Evolutionary conservation across 2,113 vertebrate genomes (phyloP).

Genomic region (Poeciliopsis prolifica): DNA sequence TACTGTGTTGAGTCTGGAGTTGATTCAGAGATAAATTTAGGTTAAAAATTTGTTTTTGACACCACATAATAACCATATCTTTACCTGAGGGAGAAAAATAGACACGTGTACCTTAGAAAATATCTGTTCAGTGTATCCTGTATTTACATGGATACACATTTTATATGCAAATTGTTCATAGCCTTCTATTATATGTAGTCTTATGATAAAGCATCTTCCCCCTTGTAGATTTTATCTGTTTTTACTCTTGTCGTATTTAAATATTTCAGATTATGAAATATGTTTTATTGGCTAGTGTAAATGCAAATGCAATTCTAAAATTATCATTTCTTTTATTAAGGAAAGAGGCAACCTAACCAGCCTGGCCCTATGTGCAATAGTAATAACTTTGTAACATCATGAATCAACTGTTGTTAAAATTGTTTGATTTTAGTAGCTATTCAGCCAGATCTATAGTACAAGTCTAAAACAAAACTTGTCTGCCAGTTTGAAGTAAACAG

Average conservation of each 20-base stretch:
- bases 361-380: too few species aligned
- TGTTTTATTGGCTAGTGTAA: neutral
- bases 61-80: neutral
- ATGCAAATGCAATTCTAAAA: neutral
- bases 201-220: neutral
- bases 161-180: neutral
- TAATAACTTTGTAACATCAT: too few species aligned
- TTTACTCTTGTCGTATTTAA: neutral
- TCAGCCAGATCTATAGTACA: too few species aligned
- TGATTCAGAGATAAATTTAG: conserved; percentile 5
- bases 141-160: neutral
- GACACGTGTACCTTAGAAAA: too few species aligned
- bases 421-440: too few species aligned
- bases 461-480: too few species aligned
- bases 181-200: neutral
- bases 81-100: neutral
- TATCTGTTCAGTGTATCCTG: neutral
- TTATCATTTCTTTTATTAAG: too few species aligned
- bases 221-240: neutral
- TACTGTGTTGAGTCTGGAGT: neutral
- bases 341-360: too few species aligned
- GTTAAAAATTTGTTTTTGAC: neutral
- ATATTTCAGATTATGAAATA: neutral
- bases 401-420: too few species aligned
- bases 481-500: too few species aligned